Percentiles rank a stretch among this genome's conserved stretches.
Conservation (phyloP, 2,888 invertebrate genomes). For the Brassicogethes aeneus region DNA sequence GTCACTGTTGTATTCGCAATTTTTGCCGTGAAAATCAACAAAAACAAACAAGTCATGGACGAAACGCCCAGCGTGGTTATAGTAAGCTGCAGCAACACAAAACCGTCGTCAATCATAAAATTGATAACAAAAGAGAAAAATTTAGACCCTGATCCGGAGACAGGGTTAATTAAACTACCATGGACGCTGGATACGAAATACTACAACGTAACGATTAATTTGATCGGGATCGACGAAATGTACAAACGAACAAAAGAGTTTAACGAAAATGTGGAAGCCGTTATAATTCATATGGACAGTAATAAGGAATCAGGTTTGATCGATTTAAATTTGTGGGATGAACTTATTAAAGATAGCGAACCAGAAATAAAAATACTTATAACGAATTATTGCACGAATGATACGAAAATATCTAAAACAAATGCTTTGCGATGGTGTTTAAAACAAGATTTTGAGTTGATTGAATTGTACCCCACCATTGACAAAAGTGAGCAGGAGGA, state of each 20-base stretch:
- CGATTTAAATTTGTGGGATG: conserved; percentile 33
- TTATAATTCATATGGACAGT: conserved; percentile 55
- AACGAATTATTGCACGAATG: conserved; percentile 44
- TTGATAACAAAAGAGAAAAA: conserved; percentile 32
- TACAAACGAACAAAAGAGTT: conserved; percentile 42
- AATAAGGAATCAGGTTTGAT: conserved; percentile 41
- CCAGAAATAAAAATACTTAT: conserved; percentile 51
- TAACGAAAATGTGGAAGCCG: conserved; percentile 48
- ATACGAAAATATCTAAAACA: conserved; percentile 35
- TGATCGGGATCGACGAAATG: conserved; percentile 45
- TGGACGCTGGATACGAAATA: conserved; percentile 65
- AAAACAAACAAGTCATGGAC: conserved; percentile 16
- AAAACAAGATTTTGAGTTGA: conserved; percentile 56
- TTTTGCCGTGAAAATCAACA: no score
- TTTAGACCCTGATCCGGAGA: conserved; percentile 20
- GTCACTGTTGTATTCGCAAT: no score
- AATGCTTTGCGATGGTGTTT: conserved; percentile 57
- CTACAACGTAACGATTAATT: conserved; percentile 53
- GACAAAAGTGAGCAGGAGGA: conserved; percentile 33
- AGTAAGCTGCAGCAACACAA: conserved; percentile 36
- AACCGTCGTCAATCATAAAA: conserved; percentile 37
- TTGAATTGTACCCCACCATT: conserved; percentile 49
- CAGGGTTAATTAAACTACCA: conserved; percentile 29
- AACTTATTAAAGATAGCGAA: conserved; percentile 28
- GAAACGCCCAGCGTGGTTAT: conserved; percentile 32